A percentile compares a stretch with the other conserved stretches of the same genome.
Conservation (phyloP, 2,888 invertebrate species). For the Xylocampa areola region DNA sequence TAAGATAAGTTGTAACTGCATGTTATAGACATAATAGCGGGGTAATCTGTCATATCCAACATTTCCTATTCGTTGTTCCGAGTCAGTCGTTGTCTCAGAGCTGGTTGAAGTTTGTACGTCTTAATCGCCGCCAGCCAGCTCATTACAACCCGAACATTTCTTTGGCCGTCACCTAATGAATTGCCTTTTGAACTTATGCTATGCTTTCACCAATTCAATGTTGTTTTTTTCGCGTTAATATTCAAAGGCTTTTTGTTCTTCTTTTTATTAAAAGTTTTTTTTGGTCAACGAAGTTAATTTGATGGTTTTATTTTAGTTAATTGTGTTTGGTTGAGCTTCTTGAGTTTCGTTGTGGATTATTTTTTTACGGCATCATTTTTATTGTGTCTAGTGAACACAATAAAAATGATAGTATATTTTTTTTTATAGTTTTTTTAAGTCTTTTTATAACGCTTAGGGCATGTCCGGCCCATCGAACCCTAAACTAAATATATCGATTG, state of each 20-base stretch:
- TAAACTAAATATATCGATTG: no score
- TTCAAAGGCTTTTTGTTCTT: slow-evolving; percentile 65
- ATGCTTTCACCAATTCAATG: slow-evolving; percentile 65
- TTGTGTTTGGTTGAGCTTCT: slow-evolving; percentile 22
- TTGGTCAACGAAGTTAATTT: slow-evolving; percentile 26
- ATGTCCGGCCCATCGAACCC: no score
- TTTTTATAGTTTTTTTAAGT: no score
- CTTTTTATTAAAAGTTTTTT: slow-evolving; percentile 49
- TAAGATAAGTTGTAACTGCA: no score
- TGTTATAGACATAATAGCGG: no score
- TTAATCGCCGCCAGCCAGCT: slow-evolving; percentile 83
- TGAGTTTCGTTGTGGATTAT: slow-evolving; percentile 5
- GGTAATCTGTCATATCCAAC: slow-evolving; percentile 57
- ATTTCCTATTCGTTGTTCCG: slow-evolving; percentile 46
- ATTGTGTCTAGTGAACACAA: no score
- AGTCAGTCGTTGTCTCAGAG: slow-evolving; percentile 73
- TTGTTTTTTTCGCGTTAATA: slow-evolving; percentile 57
- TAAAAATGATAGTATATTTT: no score
- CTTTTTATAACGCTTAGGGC: no score
- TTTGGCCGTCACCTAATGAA: slow-evolving; percentile 79
- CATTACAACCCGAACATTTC: slow-evolving; percentile 81
- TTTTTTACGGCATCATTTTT: slow-evolving; percentile 5
- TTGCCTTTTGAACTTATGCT: slow-evolving; percentile 76
- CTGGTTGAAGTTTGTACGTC: slow-evolving; percentile 79
- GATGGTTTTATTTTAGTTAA: slow-evolving; percentile 28